Evolutionary conservation across 2,797 vertebrate genomes (phyloP).

Genomic region (Cirrhinus mrigala): DNA sequence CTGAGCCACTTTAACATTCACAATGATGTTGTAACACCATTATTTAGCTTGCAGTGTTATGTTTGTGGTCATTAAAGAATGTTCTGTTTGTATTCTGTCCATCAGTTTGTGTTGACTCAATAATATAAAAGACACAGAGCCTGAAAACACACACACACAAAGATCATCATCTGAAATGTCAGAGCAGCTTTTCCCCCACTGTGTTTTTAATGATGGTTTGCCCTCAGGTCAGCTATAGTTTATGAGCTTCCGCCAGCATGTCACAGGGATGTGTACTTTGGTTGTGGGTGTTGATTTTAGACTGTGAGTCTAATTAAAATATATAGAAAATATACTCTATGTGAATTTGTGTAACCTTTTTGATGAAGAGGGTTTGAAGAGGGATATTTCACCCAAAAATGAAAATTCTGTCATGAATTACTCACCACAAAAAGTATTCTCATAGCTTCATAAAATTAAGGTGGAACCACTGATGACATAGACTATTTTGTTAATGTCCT

Average conservation of each 20-base stretch:
- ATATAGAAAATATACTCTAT: neutral
- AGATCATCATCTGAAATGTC: conserved; percentile 45
- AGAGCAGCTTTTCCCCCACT: conserved; percentile 21
- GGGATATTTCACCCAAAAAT: too few species aligned
- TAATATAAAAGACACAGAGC: conserved; percentile 34
- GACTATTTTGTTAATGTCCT: too few species aligned
- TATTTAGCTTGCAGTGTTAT: conserved; percentile 12
- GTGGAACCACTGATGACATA: too few species aligned
- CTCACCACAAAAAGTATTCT: too few species aligned
- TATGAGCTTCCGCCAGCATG: conserved; percentile 19
- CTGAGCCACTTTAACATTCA: neutral
- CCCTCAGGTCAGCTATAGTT: conserved; percentile 35
- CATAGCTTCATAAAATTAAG: too few species aligned
- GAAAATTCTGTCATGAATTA: too few species aligned
- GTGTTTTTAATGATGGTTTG: conserved; percentile 43
- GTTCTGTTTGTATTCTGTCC: conserved; percentile 2
- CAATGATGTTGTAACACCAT: neutral
- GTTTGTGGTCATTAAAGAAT: conserved; percentile 12
- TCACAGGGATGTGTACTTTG: conserved; percentile 7
- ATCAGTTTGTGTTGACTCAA: conserved; percentile 47
- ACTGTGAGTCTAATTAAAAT: neutral
- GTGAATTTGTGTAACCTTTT: neutral
- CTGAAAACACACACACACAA: conserved; percentile 10
- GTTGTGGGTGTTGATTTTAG: conserved; percentile 29
- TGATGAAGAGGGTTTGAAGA: too few species aligned